phyloP scores from a whole-genome alignment of 2,113 vertebrate genomes.

The Numenius arquata region DNA sequence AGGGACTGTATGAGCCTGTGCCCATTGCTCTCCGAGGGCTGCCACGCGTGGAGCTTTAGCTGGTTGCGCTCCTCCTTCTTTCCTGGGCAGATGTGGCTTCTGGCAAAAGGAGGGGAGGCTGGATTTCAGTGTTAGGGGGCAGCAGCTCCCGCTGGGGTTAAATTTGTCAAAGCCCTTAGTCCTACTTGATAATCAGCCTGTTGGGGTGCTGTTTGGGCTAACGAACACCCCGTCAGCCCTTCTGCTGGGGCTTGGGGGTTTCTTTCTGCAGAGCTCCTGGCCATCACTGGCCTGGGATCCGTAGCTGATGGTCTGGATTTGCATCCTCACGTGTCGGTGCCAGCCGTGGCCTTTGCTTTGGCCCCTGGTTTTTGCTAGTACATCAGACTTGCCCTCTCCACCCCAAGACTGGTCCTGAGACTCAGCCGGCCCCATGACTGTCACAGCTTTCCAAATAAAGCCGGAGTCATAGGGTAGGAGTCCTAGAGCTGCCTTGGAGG shows the following conservation, averaged over 20 bases:
- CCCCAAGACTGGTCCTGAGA: not conserved
- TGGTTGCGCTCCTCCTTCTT: not conserved
- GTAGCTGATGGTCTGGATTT: rapidly evolving
- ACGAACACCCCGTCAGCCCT: rapidly evolving
- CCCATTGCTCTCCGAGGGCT: not conserved
- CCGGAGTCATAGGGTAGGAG: not conserved
- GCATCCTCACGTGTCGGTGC: not conserved
- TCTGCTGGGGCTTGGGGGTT: rapidly evolving
- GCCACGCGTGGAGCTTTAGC: not conserved
- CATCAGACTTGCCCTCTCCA: not conserved
- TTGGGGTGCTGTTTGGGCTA: not conserved
- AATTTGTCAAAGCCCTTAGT: not conserved
- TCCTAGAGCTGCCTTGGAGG: not conserved
- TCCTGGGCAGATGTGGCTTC: rapidly evolving
- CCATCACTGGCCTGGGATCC: not conserved
- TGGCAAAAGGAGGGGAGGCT: not conserved
- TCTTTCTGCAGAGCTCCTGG: not conserved
- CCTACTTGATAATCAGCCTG: not conserved
- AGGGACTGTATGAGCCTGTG: not conserved
- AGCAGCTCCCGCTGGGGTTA: not conserved
- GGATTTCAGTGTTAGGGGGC: not conserved
- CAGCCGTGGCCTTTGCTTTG: not conserved
- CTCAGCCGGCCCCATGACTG: not conserved
- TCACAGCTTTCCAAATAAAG: not conserved
- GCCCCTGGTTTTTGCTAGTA: not conserved